phyloP scores from a whole-genome alignment of 2,113 vertebrate species.

The Melanocharis versteri region DNA sequence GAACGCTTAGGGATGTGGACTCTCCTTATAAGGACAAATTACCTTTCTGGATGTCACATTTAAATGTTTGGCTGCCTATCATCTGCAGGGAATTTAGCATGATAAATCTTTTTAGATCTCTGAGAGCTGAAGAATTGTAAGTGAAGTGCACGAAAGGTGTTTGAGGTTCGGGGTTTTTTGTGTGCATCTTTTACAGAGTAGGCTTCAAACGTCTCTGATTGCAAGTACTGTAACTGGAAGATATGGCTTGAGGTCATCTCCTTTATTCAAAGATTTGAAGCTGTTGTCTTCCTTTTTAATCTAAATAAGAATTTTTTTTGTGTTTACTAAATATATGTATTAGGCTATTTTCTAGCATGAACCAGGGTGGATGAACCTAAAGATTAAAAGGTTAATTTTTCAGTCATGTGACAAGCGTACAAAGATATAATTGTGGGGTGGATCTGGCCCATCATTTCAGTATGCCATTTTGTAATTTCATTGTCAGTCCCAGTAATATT shows the following conservation, averaged over 20 bases:
- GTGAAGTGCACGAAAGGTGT: conserved; percentile 51
- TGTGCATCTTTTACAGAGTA: conserved; percentile 20
- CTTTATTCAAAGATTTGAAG: conserved; percentile 25
- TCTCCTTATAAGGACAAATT: conserved; percentile 64
- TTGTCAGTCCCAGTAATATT: conserved; percentile 4
- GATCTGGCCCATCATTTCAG: background rate
- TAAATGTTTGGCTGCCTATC: conserved; percentile 67
- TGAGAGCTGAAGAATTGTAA: conserved; percentile 20
- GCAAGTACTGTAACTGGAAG: background rate
- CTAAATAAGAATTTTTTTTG: background rate
- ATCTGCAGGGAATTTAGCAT: conserved; percentile 50
- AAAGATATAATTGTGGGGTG: background rate
- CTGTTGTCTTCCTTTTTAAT: background rate
- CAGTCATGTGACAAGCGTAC: background rate
- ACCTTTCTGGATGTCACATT: conserved; percentile 62
- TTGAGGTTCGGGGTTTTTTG: conserved; percentile 46
- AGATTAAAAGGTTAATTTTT: conserved; percentile 16
- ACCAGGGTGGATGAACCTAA: background rate
- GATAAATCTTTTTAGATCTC: conserved; percentile 62
- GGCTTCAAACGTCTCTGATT: background rate
- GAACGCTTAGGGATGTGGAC: conserved; percentile 55
- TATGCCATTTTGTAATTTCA: conserved; percentile 3
- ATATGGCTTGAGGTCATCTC: conserved; percentile 6
- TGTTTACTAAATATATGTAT: background rate
- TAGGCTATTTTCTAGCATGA: background rate